Conservation (phyloP, 2,113 vertebrate genomes). For the Cebidichthys violaceus region DNA sequence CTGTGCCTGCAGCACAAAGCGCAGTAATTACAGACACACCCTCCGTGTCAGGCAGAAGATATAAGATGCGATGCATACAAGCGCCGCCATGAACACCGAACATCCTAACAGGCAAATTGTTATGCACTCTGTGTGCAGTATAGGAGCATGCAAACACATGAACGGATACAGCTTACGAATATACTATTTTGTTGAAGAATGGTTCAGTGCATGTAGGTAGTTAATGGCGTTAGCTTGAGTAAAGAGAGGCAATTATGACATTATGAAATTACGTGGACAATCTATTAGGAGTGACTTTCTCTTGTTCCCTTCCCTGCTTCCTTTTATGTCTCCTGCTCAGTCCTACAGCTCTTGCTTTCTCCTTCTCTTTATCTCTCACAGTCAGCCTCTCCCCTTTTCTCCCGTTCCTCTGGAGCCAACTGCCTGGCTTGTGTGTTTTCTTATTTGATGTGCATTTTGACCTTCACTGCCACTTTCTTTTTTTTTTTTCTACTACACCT, state of each 20-base stretch:
- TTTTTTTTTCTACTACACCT: constrained; percentile 27
- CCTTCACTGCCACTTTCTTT: constrained; percentile 59
- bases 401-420: constrained; percentile 40
- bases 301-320: constrained; percentile 31
- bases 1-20: constrained; percentile 59
- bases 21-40: constrained; percentile 74
- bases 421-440: constrained; percentile 37
- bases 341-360: constrained; percentile 40
- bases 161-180: constrained; percentile 14
- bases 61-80: constrained; percentile 46
- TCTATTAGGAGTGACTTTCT: constrained; percentile 81
- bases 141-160: constrained; percentile 28
- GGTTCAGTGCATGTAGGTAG: constrained; percentile 38
- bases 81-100: constrained; percentile 1
- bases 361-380: constrained; percentile 60
- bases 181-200: constrained; percentile 12
- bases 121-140: constrained; percentile 35
- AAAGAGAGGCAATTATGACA: constrained; percentile 76
- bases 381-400: constrained; percentile 59
- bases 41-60: constrained; percentile 57
- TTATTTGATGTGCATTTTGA: constrained; percentile 57
- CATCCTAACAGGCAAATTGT: constrained; percentile 5
- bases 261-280: constrained; percentile 81
- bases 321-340: constrained; percentile 38
- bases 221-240: constrained; percentile 57